Base-by-base conservation (phyloP, 2,888 invertebrate genomes). In the Autographa pulchrina region DNA sequence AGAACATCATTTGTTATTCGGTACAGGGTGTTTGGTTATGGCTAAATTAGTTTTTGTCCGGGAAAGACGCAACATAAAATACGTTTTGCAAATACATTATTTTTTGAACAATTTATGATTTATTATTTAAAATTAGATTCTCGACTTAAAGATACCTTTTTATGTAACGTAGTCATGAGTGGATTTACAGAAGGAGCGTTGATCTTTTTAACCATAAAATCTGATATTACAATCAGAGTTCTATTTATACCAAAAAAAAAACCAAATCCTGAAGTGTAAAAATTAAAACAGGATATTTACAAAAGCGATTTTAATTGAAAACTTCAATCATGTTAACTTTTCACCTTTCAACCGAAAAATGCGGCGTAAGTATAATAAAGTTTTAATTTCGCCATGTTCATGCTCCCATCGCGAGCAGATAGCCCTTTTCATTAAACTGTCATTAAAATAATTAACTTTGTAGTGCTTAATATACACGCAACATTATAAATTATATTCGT, bases 381-480 rank as follows among this genome's bases (percentile, higher is more conserved):
- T 31, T 56, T 41, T 0, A 61, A 66, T 58, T 58, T 68, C 16
- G 62, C 41, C 73, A 48, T 54, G 54, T 62, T 72, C 68, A 77
- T 65, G 62, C 58, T 65, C 72, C 58, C 25, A 60, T 54, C 58
- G 48, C 32, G 54, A 63, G 59, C 62, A 70, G 70, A 72, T 61
- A 80, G 62, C n/a, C 61, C 60, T 72, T 69, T 83, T 81, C 75
- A 83, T 83, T 69, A 78, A 82, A 76, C 68, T 74, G 74, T 75
- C 74, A 81, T 80, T 80, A 71, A 58, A 68, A 70, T 82, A 81
- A 83, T 82, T 80, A 82, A 82, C 70, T 70, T 68, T 66, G 70
- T 65, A 65, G 61, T 70, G 66, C 60, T 59, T 70, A 20, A 31
- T 62, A 65, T n/a, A 65, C 81, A 82, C 72, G 77, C 75, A 70